Conservation (phyloP, 2,113 vertebrate species). For the Onychostruthus taczanowskii region DNA sequence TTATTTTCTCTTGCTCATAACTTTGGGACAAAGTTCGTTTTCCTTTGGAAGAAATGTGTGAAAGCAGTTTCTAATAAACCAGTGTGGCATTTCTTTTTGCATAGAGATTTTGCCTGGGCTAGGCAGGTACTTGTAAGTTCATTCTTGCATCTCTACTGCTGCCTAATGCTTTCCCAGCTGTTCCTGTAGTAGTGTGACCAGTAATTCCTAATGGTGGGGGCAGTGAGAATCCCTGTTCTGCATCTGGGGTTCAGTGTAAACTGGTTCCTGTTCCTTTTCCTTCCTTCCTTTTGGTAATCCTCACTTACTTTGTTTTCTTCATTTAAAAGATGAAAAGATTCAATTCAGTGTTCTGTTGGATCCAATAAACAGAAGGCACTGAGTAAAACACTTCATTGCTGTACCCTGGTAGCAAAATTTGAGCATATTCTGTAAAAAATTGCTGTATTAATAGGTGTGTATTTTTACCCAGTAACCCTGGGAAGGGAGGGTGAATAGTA, state of each 20-base stretch:
- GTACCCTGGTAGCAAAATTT: background rate
- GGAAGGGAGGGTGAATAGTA: background rate
- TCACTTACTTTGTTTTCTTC: background rate
- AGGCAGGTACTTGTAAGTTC: background rate
- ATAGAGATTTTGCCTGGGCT: background rate
- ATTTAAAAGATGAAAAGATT: background rate
- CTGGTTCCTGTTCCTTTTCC: background rate
- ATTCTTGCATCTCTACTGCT: background rate
- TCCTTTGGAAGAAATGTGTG: background rate
- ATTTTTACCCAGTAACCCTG: background rate
- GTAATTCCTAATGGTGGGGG: background rate
- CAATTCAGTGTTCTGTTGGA: background rate
- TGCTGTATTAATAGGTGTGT: background rate
- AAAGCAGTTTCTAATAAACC: background rate
- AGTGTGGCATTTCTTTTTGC: background rate
- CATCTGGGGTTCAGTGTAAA: background rate
- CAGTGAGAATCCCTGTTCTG: background rate
- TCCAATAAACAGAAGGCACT: background rate
- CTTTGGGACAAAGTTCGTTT: background rate
- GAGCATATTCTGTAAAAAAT: background rate
- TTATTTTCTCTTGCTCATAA: background rate
- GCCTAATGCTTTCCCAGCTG: background rate
- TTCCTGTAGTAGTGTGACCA: background rate
- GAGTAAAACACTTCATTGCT: background rate
- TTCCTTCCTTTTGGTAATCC: background rate